A percentile compares a stretch with the other conserved stretches of the same genome.
These are phyloP conservation scores for Taurulus bubalis DNA, from an alignment of 2,113 vertebrate genomes.

Conservation along the genomic window DNA sequence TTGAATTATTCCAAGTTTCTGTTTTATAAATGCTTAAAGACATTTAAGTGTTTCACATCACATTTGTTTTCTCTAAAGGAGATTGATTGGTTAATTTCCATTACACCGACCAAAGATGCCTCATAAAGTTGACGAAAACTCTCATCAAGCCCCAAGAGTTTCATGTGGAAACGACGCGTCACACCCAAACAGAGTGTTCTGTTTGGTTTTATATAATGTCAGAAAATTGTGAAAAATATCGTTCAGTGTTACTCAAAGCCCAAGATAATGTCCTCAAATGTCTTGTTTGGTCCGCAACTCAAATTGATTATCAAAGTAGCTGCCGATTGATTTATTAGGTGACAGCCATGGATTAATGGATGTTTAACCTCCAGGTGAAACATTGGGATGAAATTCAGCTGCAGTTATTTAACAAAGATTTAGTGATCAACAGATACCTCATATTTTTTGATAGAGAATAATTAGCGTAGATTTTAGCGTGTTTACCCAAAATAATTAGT, in stretches of 20 bases:
- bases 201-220: too few species aligned
- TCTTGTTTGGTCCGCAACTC: too few species aligned
- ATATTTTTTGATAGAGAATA: not conserved
- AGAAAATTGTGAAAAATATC: not conserved
- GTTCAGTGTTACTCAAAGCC: not conserved
- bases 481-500: not conserved
- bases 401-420: not conserved
- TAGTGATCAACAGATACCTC: not conserved
- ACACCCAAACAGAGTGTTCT: not conserved
- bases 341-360: too few species aligned
- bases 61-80: too few species aligned
- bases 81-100: too few species aligned
- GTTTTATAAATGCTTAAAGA: too few species aligned
- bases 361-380: not conserved
- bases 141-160: not conserved
- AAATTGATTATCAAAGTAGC: too few species aligned
- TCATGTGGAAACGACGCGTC: conserved; percentile 7
- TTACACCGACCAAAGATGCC: not conserved
- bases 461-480: not conserved
- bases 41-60: too few species aligned
- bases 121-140: conserved; percentile 7
- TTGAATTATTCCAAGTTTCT: too few species aligned
- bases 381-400: not conserved
- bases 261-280: not conserved
- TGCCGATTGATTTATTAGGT: too few species aligned